Evolutionary conservation across 1,140 invertebrate species (phyloP), one percentile per base, ranked within the genome.

Genomic region (Drosophila paulistorum): DNA sequence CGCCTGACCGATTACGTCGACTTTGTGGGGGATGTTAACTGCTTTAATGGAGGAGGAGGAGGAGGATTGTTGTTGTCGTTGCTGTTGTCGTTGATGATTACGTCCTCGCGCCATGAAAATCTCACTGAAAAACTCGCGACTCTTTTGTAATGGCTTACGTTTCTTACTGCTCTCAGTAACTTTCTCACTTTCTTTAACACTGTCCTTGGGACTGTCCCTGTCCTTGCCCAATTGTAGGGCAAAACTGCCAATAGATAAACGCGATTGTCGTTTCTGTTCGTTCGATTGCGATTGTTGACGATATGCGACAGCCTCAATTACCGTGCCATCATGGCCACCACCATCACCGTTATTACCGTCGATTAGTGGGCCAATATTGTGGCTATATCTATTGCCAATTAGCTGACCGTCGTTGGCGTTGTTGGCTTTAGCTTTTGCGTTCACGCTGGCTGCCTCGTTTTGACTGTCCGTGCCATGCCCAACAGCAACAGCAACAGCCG

Each of bases 61-160:
- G 67, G 68, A 2, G 20, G 20, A 23, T 74, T 68, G 7, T 71
- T 64, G 70, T 2, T 68, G 65, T 20, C 75, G 65, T n/a, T 74
- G 78, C 39, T 75, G 72, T 39, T 79, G 82, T 11, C 85, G 90
- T 65, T 91, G 86, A 59, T 91, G 91, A 78, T 92, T 91, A 79
- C 91, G 91, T 85, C 91, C 91, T 74, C 90, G 91, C 80, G 91
- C 91, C 91, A 92, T 92, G 79, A 90, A 87, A 80, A 91, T 91
- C 42, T 90, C 90, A 75, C 65, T 89, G 11, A 91, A 72, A 68
- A 91, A 91, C 11, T 91, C 89, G 62, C 90, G 84, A 81, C 89
- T 86, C 69, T 80, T 91, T 42, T 91, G 79, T 65, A 91, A 70
- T 45, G 81, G 66, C 72, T 77, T 85, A 10, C 78, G 78, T 33